Conservation (phyloP, 2,113 vertebrate genomes). For the Phaetusa simplex region DNA sequence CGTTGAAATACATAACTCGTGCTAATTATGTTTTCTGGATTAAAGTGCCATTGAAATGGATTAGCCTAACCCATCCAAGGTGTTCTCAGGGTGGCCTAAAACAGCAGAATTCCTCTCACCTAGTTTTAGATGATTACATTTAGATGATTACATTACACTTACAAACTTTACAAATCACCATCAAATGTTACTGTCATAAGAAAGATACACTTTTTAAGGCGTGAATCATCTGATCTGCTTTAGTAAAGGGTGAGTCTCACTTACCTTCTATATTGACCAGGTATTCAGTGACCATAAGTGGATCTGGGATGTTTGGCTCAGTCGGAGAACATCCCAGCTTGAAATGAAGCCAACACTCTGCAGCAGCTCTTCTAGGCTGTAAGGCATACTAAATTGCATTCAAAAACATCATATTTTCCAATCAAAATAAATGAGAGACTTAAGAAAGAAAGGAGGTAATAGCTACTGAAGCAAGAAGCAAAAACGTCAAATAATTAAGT, state of each 20-base stretch:
- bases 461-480: neutral
- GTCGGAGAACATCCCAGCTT: neutral
- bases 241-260: neutral
- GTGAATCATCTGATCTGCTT: neutral
- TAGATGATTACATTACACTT: neutral
- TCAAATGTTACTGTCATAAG: accelerated
- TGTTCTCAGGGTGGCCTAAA: neutral
- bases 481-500: neutral
- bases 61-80: neutral
- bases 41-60: neutral
- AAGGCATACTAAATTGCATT: neutral
- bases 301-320: neutral
- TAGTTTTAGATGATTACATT: neutral
- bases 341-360: neutral
- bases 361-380: neutral
- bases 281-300: neutral
- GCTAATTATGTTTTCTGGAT: neutral
- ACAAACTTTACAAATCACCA: neutral
- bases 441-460: neutral
- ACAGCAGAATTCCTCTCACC: neutral
- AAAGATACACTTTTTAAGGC: neutral
- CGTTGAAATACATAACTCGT: neutral
- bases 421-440: neutral
- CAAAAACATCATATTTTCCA: neutral
- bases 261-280: neutral